phyloP scores from a whole-genome alignment of 35 echinoderm and acorn worm genomes.

The Apostichopus californicus region DNA sequence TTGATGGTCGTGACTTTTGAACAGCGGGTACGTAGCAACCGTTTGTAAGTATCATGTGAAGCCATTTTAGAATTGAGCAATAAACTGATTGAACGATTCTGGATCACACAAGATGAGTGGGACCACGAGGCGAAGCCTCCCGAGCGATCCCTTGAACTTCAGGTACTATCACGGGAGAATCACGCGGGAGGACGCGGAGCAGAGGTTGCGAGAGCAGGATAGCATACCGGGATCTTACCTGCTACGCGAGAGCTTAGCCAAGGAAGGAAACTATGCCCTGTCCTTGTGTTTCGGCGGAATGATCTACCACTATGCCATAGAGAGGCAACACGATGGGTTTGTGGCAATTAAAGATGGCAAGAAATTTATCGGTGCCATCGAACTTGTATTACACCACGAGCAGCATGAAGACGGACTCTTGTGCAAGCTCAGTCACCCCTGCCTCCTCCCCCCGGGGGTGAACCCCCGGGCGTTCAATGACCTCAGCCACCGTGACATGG shows the following conservation, averaged over 20 bases:
- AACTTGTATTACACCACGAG: slow-evolving; percentile 83
- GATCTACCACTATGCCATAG: slow-evolving; percentile 94
- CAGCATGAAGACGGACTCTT: slow-evolving; percentile 82
- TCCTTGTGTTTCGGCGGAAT: slow-evolving; percentile 74
- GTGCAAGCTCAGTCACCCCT: slow-evolving; percentile 72
- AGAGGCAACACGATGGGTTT: slow-evolving; percentile 80
- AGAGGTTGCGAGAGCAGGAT: slow-evolving; percentile 56
- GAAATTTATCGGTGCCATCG: slow-evolving; percentile 85
- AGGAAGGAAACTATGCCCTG: slow-evolving; percentile 85
- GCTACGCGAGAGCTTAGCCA: slow-evolving; percentile 76
- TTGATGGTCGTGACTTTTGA: background rate
- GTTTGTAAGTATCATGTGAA: background rate
- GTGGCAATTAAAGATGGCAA: slow-evolving; percentile 97
- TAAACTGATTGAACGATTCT: background rate
- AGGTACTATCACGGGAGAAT: slow-evolving; percentile 92
- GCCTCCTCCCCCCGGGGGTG: slow-evolving; percentile 52
- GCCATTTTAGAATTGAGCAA: no score
- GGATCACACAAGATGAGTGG: background rate
- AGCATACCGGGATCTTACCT: slow-evolving; percentile 79
- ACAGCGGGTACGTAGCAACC: background rate
- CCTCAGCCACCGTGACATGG: slow-evolving; percentile 68
- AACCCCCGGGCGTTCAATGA: slow-evolving; percentile 67
- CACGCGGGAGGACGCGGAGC: slow-evolving; percentile 91
- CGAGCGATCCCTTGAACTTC: slow-evolving; percentile 63
- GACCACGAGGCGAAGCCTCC: slow-evolving; percentile 5